phyloP scores from a whole-genome alignment of 2,113 vertebrate species.

The Pica pica region DNA sequence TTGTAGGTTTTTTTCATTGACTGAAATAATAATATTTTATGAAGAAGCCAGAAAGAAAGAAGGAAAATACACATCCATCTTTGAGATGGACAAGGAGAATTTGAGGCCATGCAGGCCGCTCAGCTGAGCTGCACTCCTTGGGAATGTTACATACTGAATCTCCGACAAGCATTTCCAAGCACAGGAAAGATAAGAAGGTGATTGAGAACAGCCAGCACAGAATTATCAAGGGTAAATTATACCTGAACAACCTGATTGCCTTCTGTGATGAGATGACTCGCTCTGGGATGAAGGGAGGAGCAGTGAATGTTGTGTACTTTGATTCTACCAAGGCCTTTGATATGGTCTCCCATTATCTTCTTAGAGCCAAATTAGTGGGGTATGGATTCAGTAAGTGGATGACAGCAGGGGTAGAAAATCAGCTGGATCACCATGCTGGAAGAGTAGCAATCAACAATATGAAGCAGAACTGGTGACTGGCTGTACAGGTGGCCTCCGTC shows the following conservation, averaged over 20 bases:
- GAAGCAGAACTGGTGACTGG: neutral
- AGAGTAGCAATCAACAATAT: neutral
- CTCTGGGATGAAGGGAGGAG: neutral
- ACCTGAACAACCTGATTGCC: conserved; percentile 18
- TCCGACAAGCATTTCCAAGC: neutral
- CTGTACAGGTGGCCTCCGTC: neutral
- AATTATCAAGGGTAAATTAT: conserved; percentile 11
- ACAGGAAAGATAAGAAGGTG: neutral
- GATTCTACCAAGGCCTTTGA: conserved; percentile 4
- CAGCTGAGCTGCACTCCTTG: neutral
- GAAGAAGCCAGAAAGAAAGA: neutral
- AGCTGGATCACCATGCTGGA: neutral
- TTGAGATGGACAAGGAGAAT: neutral
- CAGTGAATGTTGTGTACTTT: neutral
- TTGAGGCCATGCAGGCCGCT: neutral
- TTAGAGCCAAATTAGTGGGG: neutral
- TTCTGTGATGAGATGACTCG: conserved; percentile 1
- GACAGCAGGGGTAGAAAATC: neutral
- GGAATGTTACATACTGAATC: neutral
- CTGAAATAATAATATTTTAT: neutral
- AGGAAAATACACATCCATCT: neutral
- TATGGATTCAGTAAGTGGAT: neutral
- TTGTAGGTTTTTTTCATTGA: neutral
- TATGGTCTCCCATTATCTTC: neutral
- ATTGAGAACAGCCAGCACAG: neutral